These are phyloP conservation scores for Mobula hypostoma DNA, from an alignment of 2,113 vertebrate genomes.

Conservation along the genomic window DNA sequence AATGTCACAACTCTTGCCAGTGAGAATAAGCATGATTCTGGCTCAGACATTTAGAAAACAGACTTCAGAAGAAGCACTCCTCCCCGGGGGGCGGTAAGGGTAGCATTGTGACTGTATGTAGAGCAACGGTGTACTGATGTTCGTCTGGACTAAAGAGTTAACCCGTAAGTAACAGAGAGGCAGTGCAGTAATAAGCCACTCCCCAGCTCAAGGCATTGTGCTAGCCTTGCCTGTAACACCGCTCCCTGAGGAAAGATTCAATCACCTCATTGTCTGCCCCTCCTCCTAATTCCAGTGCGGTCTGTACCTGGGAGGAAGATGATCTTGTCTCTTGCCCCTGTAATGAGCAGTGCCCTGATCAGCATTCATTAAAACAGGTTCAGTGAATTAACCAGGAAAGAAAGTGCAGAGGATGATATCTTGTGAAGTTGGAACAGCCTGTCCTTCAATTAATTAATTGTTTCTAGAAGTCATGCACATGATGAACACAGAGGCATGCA, in stretches of 20 bases:
- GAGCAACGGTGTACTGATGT: no score
- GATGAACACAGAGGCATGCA: background rate
- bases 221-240: background rate
- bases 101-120: no score
- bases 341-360: background rate
- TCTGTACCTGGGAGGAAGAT: background rate
- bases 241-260: background rate
- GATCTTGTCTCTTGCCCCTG: background rate
- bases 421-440: conserved; percentile 16
- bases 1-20: no score
- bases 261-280: background rate
- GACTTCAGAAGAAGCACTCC: no score
- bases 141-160: no score
- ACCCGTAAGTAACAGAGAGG: no score
- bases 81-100: no score
- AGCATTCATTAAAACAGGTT: background rate
- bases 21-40: no score
- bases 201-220: background rate
- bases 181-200: no score
- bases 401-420: background rate
- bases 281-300: background rate
- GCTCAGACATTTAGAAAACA: no score
- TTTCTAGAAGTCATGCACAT: conserved; percentile 15
- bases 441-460: conserved; percentile 32
- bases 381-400: background rate